Percentiles rank a stretch among this genome's conserved stretches.
Evolutionary conservation across 2,888 invertebrate genomes (phyloP).

Genomic region (Acleris cristana): DNA sequence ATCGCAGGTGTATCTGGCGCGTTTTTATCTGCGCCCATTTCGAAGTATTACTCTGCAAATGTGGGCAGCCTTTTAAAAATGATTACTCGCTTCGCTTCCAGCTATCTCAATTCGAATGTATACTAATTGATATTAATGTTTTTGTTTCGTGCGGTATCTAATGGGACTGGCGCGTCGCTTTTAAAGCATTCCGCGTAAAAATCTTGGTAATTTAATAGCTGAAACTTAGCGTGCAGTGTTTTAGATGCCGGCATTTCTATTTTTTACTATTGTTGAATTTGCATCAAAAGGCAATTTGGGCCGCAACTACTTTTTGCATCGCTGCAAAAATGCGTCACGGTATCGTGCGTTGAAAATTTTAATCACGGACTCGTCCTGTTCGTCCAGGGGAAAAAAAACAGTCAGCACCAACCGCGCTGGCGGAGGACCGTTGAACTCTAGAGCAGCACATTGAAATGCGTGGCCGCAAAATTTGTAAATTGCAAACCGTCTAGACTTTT

Average conservation of each 20-base stretch:
- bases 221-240: constrained; percentile 60
- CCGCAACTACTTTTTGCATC: constrained; percentile 67
- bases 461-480: constrained; percentile 76
- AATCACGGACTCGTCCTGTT: constrained; percentile 62
- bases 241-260: constrained; percentile 58
- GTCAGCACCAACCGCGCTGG: constrained; percentile 57
- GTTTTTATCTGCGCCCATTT: constrained; percentile 64
- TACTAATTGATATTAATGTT: constrained; percentile 65
- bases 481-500: constrained; percentile 75
- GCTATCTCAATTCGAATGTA: constrained; percentile 53
- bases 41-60: constrained; percentile 64
- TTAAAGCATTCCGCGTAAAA: constrained; percentile 19
- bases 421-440: constrained; percentile 73
- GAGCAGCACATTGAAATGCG: constrained; percentile 76
- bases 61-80: constrained; percentile 56
- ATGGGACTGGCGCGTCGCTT: constrained; percentile 26
- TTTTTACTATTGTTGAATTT: constrained; percentile 50
- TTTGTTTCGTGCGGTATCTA: constrained; percentile 45
- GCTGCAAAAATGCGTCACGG: constrained; percentile 71
- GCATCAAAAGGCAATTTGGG: constrained; percentile 61
- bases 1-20: constrained; percentile 45
- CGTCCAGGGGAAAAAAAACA: constrained; percentile 53
- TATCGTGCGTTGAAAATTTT: constrained; percentile 76
- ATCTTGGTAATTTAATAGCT: neutral
- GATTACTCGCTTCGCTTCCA: constrained; percentile 61